Conservation (phyloP, 2,113 vertebrate species). For the Odocoileus virginianus region DNA sequence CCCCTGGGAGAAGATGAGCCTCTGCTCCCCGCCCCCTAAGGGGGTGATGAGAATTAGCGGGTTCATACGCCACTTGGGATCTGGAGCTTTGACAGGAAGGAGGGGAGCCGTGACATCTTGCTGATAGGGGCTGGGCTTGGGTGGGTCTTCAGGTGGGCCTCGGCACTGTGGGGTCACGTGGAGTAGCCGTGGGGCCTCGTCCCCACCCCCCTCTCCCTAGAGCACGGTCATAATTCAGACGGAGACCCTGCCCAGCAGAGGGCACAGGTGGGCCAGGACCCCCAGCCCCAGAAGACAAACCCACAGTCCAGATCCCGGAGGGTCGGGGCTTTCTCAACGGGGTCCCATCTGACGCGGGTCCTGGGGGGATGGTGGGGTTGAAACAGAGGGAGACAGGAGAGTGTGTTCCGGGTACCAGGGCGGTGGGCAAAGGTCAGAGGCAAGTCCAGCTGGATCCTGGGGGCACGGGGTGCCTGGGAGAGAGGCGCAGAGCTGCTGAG, state of each 20-base stretch:
- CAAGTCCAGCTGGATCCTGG: background rate
- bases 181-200: background rate
- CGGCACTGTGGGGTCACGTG: background rate
- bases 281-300: background rate
- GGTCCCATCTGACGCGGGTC: background rate
- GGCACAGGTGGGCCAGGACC: background rate
- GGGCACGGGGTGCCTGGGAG: background rate
- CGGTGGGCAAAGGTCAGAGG: background rate
- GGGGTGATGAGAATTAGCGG: background rate
- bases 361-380: background rate
- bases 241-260: background rate
- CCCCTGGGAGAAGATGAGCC: background rate
- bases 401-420: background rate
- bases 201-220: background rate
- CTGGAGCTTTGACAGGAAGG: background rate
- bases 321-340: background rate
- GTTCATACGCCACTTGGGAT: background rate
- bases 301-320: background rate
- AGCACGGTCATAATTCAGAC: fast-evolving
- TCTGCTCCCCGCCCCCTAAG: background rate
- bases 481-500: background rate
- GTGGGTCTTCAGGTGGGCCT: background rate
- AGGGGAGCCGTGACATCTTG: background rate
- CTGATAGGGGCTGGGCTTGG: background rate
- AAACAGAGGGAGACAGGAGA: background rate